These are phyloP conservation scores for Melanerpes aurifrons DNA, from an alignment of 2,113 vertebrate species.

Conservation along the genomic window DNA sequence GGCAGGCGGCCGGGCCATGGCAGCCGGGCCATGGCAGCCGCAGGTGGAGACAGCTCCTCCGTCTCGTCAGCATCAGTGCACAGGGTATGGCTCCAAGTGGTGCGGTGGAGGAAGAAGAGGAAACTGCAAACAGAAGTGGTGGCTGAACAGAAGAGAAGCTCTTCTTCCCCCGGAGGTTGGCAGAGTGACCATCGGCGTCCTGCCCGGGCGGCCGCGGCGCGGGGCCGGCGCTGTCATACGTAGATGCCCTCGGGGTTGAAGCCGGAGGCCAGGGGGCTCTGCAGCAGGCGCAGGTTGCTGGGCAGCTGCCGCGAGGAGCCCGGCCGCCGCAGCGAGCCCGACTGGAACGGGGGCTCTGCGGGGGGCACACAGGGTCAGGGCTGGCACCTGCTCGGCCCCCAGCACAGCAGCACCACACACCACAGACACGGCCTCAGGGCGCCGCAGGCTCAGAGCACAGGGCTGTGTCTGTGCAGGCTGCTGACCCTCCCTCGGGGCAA, in stretches of 20 bases:
- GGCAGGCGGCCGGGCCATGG: constrained; percentile 59
- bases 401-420: too few species aligned
- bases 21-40: not conserved
- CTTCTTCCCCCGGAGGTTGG: constrained; percentile 58
- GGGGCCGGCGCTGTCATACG: constrained; percentile 80
- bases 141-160: not conserved
- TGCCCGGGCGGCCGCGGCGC: not conserved
- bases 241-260: constrained; percentile 98
- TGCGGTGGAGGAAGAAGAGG: constrained; percentile 45
- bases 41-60: constrained; percentile 15
- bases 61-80: constrained; percentile 75
- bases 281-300: constrained; percentile 90
- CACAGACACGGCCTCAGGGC: too few species aligned
- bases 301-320: constrained; percentile 83
- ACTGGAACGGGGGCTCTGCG: constrained; percentile 82
- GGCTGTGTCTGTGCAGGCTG: too few species aligned
- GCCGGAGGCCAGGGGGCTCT: constrained; percentile 87
- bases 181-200: constrained; percentile 51
- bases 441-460: too few species aligned
- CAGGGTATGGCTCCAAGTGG: constrained; percentile 69
- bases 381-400: not conserved
- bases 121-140: not conserved
- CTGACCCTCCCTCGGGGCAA: too few species aligned
- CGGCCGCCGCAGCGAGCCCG: constrained; percentile 91
- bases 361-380: not conserved